Evolutionary conservation across 2,113 vertebrate species (phyloP).

Genomic region (Cryptomyrus ogoouensis): DNA sequence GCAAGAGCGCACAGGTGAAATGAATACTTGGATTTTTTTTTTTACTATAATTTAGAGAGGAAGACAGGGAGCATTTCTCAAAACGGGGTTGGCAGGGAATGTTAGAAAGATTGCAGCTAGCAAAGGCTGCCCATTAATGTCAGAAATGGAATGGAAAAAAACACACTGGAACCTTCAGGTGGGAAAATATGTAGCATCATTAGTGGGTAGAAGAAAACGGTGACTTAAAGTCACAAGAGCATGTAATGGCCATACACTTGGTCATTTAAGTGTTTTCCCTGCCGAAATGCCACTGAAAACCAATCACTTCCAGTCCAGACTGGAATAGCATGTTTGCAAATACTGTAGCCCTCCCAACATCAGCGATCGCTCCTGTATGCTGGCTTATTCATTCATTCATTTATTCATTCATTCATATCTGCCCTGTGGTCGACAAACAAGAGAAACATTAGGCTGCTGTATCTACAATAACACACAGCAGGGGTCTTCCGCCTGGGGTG

Average conservation of each 20-base stretch:
- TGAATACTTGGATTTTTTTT: neutral
- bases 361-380: neutral
- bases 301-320: neutral
- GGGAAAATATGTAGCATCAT: neutral
- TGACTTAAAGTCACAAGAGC: neutral
- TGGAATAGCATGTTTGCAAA: neutral
- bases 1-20: neutral
- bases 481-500: neutral
- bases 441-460: neutral
- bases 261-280: neutral
- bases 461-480: neutral
- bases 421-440: neutral
- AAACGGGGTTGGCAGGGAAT: neutral
- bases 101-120: neutral
- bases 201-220: neutral
- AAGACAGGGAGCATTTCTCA: neutral
- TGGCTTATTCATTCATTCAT: neutral
- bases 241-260: neutral
- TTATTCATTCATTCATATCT: neutral
- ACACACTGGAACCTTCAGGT: neutral
- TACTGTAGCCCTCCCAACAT: neutral
- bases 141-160: neutral
- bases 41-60: neutral
- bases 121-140: neutral
- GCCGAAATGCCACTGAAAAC: neutral